Percentiles rank a stretch among this genome's conserved stretches.
phyloP scores from a whole-genome alignment of 2,113 vertebrate species.

The Shinisaurus crocodilurus region DNA sequence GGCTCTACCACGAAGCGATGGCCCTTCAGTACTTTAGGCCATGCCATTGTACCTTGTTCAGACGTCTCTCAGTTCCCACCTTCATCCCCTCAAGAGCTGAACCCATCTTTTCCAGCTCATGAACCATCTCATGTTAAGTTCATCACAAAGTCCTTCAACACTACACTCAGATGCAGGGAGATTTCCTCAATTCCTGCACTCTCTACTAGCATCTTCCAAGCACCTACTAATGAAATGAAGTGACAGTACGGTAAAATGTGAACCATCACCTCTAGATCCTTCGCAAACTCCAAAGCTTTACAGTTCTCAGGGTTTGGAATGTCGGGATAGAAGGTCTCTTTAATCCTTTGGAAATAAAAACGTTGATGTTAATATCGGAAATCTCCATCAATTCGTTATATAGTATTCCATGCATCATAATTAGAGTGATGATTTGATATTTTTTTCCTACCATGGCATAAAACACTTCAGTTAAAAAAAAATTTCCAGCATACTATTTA shows the following conservation, averaged over 20 bases:
- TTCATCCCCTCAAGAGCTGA: background rate
- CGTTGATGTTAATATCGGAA: conserved; percentile 44
- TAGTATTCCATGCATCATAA: conserved; percentile 1
- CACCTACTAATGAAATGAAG: background rate
- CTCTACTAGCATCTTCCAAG: background rate
- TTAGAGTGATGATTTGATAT: background rate
- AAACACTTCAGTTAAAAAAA: background rate
- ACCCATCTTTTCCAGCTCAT: background rate
- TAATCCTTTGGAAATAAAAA: conserved; percentile 78
- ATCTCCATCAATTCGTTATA: background rate
- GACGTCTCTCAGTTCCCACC: background rate
- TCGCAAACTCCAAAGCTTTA: conserved; percentile 83
- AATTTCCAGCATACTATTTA: background rate
- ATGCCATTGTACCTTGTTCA: background rate
- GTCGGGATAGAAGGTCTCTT: conserved; percentile 85
- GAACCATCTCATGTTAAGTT: background rate
- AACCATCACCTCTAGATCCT: conserved; percentile 78
- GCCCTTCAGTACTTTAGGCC: background rate
- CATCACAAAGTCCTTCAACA: background rate
- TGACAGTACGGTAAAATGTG: background rate
- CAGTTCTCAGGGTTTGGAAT: conserved; percentile 84
- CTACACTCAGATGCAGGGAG: background rate
- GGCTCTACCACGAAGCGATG: too few relatives aligned
- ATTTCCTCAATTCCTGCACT: background rate
- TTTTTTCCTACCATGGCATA: background rate